A percentile compares a stretch with the other conserved stretches of the same genome.
Evolutionary conservation across 2,797 vertebrate species (phyloP).

Genomic region (Valencia hispanica): DNA sequence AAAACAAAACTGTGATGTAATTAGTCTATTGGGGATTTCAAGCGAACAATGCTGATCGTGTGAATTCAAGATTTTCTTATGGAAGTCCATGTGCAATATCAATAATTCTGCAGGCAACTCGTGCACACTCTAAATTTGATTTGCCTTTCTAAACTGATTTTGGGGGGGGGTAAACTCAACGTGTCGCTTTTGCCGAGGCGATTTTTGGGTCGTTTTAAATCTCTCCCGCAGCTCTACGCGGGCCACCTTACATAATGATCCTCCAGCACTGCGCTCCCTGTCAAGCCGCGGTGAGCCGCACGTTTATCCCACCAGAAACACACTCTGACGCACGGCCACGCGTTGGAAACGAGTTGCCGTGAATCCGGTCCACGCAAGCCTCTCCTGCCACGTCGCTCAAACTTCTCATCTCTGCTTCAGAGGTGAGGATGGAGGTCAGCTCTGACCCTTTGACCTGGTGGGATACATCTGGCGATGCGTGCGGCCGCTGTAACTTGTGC

Average conservation of each 20-base stretch:
- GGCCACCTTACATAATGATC: constrained; percentile 52
- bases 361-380: constrained; percentile 1
- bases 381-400: neutral
- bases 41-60: neutral
- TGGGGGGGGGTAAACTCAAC: neutral
- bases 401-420: neutral
- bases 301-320: constrained; percentile 33
- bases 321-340: constrained; percentile 14
- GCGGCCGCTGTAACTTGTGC: constrained; percentile 17
- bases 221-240: constrained; percentile 7
- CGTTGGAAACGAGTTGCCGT: constrained; percentile 17
- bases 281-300: constrained; percentile 25
- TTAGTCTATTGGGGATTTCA: neutral
- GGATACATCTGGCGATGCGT: neutral
- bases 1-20: constrained; percentile 1
- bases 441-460: no score
- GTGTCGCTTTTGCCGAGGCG: neutral
- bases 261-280: constrained; percentile 26
- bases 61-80: neutral
- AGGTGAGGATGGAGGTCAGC: neutral
- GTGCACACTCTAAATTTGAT: neutral
- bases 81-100: neutral
- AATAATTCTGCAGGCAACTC: neutral
- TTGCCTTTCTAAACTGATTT: neutral
- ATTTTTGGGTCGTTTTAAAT: constrained; percentile 6